Evolutionary conservation across 1,140 invertebrate species (phyloP), one percentile per base, ranked within the genome.

Genomic region (Pachyrhynchus sulphureomaculatus): DNA sequence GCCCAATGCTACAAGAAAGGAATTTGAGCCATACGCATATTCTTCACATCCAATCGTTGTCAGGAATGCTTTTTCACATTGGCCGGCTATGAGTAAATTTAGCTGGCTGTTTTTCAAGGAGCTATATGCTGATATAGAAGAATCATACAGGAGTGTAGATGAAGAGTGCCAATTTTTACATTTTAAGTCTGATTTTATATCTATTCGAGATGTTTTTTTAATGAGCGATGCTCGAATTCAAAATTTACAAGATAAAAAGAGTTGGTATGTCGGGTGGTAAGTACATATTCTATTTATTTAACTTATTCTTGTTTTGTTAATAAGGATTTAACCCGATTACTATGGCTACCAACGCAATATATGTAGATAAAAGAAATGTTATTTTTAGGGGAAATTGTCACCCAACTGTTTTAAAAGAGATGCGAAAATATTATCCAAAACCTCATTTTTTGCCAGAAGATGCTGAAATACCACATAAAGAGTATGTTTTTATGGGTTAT

Each of bases 201-300:
- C 84, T 32, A 73, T 96, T 29, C 77, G 81, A 52, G 86, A 96
- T 72, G 90, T 93, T 15, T 89, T 96, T 71, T 79, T 83, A 37
- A 91, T 93, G 88, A 82, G 83, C 1, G 73, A 83, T 26, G 80
- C 79, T 33, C 81, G 91, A 68, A 84, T 86, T 0, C 76, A 79
- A 42, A 84, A 88, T 75, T 73, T 76, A 37, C 78, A 79, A 12
- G 84, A 83, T 4, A 76, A 86, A 68, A 78, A 84, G 26, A 84
- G 90, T 0, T 96, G 93, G 93, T 96, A 96, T 78, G 86, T 96
- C 56, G 93, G 93, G 59, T 96, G 93, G 92, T 93, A 84, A 83
- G 86, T 82, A 36, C 34, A 32, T 48, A n/a, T n/a, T n/a, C 34
- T 48, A 36, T 24, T 20, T 39, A 9, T 37, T 56, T 42, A 37